These are phyloP conservation scores for Drosophila nigrodunni DNA, from an alignment of 1,140 invertebrate species.

Conservation along the genomic window DNA sequence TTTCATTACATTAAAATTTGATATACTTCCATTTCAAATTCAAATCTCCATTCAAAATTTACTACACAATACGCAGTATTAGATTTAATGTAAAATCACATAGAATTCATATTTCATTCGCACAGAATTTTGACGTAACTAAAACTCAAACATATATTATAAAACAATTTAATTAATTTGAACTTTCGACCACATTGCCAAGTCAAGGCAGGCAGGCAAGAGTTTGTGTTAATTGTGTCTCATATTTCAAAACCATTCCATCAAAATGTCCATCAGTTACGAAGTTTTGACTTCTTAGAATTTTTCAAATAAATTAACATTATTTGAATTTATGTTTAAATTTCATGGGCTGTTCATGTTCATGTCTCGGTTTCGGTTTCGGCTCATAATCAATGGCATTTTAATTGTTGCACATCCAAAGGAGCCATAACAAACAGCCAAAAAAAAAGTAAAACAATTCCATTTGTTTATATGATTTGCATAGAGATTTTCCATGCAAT, in stretches of 20 bases:
- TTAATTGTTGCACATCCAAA: constrained; percentile 15
- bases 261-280: not conserved
- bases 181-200: no score
- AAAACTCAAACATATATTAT: not conserved
- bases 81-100: no score
- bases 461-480: constrained; percentile 47
- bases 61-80: no score
- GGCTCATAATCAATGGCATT: constrained; percentile 17
- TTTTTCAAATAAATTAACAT: not conserved
- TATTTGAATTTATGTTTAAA: not conserved
- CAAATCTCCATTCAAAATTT: no score
- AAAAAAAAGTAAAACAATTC: not conserved
- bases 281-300: not conserved
- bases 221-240: not conserved
- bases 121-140: no score
- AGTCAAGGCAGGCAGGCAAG: no score
- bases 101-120: no score
- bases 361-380: not conserved
- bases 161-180: no score
- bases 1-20: no score
- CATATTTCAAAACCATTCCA: not conserved
- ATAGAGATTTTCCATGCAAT: constrained; percentile 70
- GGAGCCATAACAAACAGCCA: not conserved
- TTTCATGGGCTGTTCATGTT: constrained; percentile 4
- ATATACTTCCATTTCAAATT: no score